Conservation (phyloP, 2,888 invertebrate species). For the Stenolophus ochropezus region DNA sequence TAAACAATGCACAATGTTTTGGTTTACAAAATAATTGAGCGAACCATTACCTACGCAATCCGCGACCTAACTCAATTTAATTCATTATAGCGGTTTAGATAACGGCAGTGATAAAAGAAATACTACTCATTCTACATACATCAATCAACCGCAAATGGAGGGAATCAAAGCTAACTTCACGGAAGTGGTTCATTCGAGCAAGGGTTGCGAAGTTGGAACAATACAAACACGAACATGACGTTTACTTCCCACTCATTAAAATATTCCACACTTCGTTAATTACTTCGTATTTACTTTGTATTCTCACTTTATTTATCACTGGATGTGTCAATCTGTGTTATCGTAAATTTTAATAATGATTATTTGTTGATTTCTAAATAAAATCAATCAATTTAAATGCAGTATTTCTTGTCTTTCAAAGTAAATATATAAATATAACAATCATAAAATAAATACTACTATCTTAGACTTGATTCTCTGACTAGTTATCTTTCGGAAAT, state of each 20-base stretch:
- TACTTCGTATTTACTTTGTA: no score
- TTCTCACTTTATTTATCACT: no score
- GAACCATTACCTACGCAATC: conserved; percentile 13
- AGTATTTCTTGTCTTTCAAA: no score
- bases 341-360: no score
- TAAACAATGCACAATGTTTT: background rate
- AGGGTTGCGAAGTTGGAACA: background rate
- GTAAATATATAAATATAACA: no score
- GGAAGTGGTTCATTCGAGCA: background rate
- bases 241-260: background rate
- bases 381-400: no score
- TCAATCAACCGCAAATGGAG: background rate
- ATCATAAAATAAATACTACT: no score
- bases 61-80: conserved; percentile 20
- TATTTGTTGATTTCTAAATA: no score
- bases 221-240: background rate
- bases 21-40: background rate
- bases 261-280: no score
- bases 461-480: no score
- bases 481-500: no score
- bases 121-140: conserved; percentile 24
- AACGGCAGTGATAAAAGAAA: conserved; percentile 24
- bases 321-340: no score
- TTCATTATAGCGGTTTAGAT: conserved; percentile 6
- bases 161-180: background rate